Evolutionary conservation across 1,140 invertebrate genomes (phyloP).

Genomic region (Babylonia areolata): DNA sequence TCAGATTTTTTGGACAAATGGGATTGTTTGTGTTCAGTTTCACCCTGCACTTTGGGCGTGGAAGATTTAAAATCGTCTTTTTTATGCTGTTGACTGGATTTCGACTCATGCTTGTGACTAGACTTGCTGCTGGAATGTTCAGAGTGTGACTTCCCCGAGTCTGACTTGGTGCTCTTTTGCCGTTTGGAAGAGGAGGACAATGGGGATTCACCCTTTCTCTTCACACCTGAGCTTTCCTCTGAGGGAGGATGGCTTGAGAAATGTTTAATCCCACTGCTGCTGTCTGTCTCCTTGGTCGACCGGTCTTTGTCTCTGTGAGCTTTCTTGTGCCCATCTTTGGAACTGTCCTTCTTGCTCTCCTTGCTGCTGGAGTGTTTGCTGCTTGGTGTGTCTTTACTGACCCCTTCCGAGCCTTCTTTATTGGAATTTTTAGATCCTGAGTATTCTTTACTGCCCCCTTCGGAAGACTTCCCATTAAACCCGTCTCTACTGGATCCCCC

Average conservation of each 20-base stretch:
- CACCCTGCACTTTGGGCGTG: not conserved
- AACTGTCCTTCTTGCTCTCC: not conserved
- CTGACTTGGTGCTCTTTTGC: conserved; percentile 1
- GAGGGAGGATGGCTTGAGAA: not conserved
- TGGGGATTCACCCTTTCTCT: not conserved
- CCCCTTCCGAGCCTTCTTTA: not conserved
- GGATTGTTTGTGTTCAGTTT: conserved; percentile 28
- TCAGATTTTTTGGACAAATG: not conserved
- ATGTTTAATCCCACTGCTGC: not conserved
- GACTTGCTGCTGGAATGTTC: conserved; percentile 17
- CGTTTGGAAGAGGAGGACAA: not conserved
- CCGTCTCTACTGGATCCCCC: not conserved
- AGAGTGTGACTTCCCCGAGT: not conserved
- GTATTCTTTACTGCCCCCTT: not conserved
- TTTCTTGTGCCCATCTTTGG: conserved; percentile 8
- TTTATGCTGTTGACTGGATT: conserved; percentile 4
- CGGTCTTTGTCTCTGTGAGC: conserved; percentile 29
- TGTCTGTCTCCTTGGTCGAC: conserved; percentile 8
- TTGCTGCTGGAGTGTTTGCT: conserved; percentile 4
- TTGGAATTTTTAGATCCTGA: not conserved
- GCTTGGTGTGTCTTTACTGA: not conserved
- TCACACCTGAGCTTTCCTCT: not conserved
- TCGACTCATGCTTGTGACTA: conserved; percentile 20
- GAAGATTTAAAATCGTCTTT: not conserved
- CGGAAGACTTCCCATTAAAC: not conserved